These are phyloP conservation scores for Rotaria socialis DNA, from an alignment of 2,888 invertebrate genomes.

Conservation along the genomic window DNA sequence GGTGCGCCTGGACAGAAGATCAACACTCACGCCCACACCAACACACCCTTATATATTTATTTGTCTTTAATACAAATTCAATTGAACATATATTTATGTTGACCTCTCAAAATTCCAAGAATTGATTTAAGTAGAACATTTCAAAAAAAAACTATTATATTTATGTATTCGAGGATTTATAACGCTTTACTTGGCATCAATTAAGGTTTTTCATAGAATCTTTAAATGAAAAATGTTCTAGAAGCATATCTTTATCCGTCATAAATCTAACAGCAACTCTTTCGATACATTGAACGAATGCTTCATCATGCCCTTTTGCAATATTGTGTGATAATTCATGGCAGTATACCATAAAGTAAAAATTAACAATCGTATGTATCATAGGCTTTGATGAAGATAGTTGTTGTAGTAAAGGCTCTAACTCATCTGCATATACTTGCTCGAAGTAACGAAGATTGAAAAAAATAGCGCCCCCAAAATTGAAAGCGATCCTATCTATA, in stretches of 20 bases:
- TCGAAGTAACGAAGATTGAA: conserved; percentile 27
- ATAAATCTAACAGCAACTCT: not conserved
- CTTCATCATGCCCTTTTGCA: not conserved
- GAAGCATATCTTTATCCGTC: not conserved
- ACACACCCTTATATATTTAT: too few species aligned
- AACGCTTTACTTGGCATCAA: too few species aligned
- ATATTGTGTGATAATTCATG: conserved; percentile 26
- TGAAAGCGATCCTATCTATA: not conserved
- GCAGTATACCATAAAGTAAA: not conserved
- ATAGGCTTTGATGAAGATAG: not conserved
- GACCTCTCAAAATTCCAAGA: too few species aligned
- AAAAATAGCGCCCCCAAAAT: not conserved
- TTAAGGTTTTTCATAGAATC: not conserved
- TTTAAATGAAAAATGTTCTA: not conserved
- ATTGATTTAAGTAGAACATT: too few species aligned
- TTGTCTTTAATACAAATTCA: too few species aligned
- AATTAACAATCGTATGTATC: not conserved
- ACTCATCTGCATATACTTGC: not conserved
- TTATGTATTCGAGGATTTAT: too few species aligned
- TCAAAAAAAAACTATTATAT: too few species aligned
- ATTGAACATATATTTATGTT: too few species aligned
- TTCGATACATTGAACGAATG: not conserved
- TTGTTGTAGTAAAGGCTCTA: not conserved
- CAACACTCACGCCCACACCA: too few species aligned
- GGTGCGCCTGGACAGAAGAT: too few species aligned